Evolutionary conservation across 2,113 vertebrate genomes (phyloP).

Genomic region (Tretioscincus oriximinensis): DNA sequence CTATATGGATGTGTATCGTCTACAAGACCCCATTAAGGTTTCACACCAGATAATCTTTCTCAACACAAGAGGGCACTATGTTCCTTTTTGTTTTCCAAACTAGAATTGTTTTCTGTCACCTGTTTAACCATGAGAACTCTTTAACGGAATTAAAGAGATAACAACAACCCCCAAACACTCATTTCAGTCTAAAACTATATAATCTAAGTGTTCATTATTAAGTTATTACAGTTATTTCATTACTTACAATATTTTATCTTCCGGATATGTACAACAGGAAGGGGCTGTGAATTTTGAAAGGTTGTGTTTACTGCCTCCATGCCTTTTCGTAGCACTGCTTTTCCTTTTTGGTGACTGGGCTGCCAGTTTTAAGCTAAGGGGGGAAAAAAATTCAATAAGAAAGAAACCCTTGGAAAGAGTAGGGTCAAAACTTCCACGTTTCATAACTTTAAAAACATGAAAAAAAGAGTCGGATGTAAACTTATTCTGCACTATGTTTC

Average conservation of each 20-base stretch:
- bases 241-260: background rate
- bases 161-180: background rate
- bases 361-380: background rate
- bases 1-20: too few relatives aligned
- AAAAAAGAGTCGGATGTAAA: background rate
- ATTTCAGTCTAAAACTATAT: background rate
- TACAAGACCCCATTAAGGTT: too few relatives aligned
- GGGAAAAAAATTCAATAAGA: background rate
- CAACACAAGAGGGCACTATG: slow-evolving; percentile 74
- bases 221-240: background rate
- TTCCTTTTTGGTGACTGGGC: background rate
- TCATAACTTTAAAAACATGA: background rate
- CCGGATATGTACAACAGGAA: background rate
- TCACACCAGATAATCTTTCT: background rate
- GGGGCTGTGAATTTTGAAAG: background rate
- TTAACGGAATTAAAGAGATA: background rate
- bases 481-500: too few relatives aligned
- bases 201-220: slow-evolving; percentile 16
- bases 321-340: rapidly evolving
- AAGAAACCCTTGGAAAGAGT: background rate
- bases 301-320: background rate
- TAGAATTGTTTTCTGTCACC: background rate
- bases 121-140: background rate
- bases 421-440: background rate
- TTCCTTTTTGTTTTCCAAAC: slow-evolving; percentile 53